Conservation (phyloP, 2,113 vertebrate species). For the Cyrtonyx montezumae region DNA sequence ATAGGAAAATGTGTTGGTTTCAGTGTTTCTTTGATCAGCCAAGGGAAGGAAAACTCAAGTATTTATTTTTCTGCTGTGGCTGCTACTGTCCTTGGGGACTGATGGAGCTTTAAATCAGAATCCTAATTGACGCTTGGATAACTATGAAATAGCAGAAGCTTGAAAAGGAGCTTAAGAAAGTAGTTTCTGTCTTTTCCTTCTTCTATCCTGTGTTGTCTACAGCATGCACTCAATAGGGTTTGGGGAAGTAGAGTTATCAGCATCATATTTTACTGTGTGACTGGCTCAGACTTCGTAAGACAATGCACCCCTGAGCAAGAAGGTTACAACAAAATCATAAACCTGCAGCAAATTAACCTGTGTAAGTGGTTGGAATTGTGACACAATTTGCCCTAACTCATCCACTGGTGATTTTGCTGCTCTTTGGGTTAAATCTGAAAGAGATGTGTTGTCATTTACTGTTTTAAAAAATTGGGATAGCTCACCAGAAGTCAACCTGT, state of each 20-base stretch:
- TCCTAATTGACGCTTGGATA: conserved; percentile 37
- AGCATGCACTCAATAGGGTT: conserved; percentile 28
- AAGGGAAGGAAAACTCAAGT: conserved; percentile 14
- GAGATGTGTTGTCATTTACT: not conserved
- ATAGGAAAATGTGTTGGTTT: not conserved
- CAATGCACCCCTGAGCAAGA: conserved; percentile 1
- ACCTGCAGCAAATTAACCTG: conserved; percentile 38
- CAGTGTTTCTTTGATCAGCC: not conserved
- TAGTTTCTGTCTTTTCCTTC: conserved; percentile 11
- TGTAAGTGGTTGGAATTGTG: conserved; percentile 20
- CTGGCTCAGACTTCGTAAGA: conserved; percentile 31
- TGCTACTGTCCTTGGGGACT: conserved; percentile 34
- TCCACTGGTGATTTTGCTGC: not conserved
- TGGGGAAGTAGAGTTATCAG: conserved; percentile 1
- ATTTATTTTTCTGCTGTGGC: conserved; percentile 27
- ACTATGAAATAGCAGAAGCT: conserved; percentile 42
- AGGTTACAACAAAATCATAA: conserved; percentile 22
- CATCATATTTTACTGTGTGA: conserved; percentile 36
- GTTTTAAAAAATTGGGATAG: not conserved
- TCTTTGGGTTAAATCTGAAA: not conserved
- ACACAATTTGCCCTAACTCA: conserved; percentile 2
- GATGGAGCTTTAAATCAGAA: conserved; percentile 50
- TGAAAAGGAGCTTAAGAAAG: conserved; percentile 55
- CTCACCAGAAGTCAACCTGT: not conserved
- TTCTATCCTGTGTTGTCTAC: conserved; percentile 6